These are phyloP conservation scores for Mustelus asterias DNA, from an alignment of 2,113 vertebrate genomes.

Conservation along the genomic window DNA sequence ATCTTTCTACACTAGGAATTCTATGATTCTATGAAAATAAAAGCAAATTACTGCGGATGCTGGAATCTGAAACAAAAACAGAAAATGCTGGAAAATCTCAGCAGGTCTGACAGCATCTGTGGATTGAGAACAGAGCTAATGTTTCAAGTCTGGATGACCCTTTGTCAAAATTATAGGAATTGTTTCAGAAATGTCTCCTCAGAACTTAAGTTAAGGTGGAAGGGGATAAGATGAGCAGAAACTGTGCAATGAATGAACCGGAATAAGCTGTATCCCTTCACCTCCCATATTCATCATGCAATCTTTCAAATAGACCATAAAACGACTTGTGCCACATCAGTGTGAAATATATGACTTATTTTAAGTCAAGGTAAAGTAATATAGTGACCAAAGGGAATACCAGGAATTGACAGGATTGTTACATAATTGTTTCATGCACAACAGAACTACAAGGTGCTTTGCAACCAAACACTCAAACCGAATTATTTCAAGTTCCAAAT, in stretches of 20 bases:
- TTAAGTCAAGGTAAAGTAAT: background rate
- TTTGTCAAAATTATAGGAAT: too few species aligned
- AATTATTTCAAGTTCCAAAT: background rate
- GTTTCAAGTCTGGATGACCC: too few species aligned
- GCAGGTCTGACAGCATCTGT: too few species aligned
- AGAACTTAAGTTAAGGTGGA: background rate
- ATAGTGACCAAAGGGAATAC: background rate
- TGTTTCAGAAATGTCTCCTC: background rate
- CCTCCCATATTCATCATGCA: background rate
- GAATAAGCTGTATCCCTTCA: background rate
- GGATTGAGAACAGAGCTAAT: too few species aligned
- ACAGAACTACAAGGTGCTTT: background rate
- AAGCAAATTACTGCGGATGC: too few species aligned
- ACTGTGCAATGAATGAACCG: background rate
- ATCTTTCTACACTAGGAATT: too few species aligned
- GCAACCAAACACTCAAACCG: background rate
- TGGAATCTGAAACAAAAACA: too few species aligned
- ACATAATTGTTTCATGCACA: background rate
- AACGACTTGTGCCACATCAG: background rate
- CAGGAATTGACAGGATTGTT: background rate
- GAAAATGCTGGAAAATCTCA: too few species aligned
- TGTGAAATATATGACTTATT: background rate
- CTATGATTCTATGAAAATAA: too few species aligned
- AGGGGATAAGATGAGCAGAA: too few species aligned
- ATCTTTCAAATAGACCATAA: background rate